These are phyloP conservation scores for Lethenteron reissneri DNA, from an alignment of 2,113 vertebrate genomes.

Conservation along the genomic window DNA sequence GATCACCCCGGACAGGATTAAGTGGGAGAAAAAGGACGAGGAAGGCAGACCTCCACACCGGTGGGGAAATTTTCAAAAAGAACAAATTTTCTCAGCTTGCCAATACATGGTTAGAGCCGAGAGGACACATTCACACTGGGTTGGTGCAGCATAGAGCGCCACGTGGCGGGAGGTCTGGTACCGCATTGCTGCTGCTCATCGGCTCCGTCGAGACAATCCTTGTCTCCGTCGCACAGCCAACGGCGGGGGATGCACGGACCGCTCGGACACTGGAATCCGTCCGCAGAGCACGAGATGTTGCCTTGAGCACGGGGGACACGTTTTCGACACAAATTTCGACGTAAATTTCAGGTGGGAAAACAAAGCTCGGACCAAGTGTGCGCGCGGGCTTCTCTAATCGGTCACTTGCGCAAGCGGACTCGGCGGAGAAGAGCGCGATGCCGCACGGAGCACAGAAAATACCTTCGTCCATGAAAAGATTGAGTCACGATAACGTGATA, in stretches of 20 bases:
- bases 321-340: background rate
- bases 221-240: slow-evolving; percentile 1
- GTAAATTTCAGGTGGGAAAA: background rate
- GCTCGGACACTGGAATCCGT: background rate
- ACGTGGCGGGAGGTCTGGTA: background rate
- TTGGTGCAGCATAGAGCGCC: background rate
- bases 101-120: background rate
- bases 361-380: background rate
- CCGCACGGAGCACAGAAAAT: background rate
- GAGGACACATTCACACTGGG: background rate
- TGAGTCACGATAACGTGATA: no score
- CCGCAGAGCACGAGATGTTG: background rate
- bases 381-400: background rate
- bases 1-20: background rate
- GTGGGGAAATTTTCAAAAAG: background rate
- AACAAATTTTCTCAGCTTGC: background rate
- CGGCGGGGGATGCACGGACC: slow-evolving; percentile 2
- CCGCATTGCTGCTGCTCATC: background rate
- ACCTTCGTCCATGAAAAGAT: background rate
- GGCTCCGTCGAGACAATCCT: background rate
- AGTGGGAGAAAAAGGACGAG: background rate
- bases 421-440: background rate
- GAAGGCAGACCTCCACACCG: background rate
- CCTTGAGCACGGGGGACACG: background rate
- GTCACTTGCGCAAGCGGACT: background rate